These are phyloP conservation scores for Tadarida brasiliensis DNA, from an alignment of 2,797 vertebrate species.

Conservation along the genomic window DNA sequence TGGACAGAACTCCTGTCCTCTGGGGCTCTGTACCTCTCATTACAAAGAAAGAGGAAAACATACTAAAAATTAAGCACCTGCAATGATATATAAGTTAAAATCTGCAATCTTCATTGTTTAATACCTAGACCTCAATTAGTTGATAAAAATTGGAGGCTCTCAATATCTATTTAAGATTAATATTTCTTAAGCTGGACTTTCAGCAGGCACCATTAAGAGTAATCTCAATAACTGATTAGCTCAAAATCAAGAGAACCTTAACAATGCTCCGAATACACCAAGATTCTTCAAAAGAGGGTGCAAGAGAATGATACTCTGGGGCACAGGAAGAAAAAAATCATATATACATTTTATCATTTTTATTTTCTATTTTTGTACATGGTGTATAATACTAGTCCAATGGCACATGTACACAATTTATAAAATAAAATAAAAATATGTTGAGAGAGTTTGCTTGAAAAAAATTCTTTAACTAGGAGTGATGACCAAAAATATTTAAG, in stretches of 20 bases:
- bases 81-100: slow-evolving; percentile 20
- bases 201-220: neutral
- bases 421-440: slow-evolving; percentile 33
- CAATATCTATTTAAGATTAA: neutral
- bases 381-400: neutral
- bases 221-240: neutral
- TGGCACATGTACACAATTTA: neutral
- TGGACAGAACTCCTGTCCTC: neutral
- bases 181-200: neutral
- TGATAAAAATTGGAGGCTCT: neutral
- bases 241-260: slow-evolving; percentile 23
- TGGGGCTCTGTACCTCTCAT: neutral
- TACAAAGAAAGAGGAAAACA: neutral
- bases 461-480: neutral
- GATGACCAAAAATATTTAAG: neutral
- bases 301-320: neutral
- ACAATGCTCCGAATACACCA: neutral
- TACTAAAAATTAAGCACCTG: neutral
- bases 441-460: neutral
- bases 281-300: neutral
- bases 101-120: neutral
- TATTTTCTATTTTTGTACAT: slow-evolving; percentile 14
- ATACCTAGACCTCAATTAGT: neutral
- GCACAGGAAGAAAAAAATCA: neutral
- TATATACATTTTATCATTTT: neutral